Base-by-base conservation (phyloP, 2,113 vertebrate genomes). In the Callipepla squamata region DNA sequence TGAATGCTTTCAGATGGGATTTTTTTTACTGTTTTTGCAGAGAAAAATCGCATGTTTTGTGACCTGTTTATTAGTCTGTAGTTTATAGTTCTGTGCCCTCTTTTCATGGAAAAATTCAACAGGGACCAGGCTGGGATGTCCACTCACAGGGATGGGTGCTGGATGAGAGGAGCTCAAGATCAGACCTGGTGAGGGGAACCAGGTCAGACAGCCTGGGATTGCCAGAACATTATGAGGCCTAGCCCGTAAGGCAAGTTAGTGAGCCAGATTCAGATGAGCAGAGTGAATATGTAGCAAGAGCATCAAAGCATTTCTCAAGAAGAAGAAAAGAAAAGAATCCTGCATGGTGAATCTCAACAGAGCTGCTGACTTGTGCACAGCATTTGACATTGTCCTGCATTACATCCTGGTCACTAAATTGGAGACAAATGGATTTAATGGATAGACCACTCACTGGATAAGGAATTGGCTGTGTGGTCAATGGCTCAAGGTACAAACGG, bases 131-230 rank as follows among this genome's bases (percentile, higher is more conserved):
- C 28, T 65, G 23, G 17, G 13, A 11, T 30, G 5, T 32, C 40
- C 25, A 2, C 30, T 22, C 61, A 18, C 25, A 2, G 13, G 3
- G 34, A 7, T 8, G 32, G 21, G 22, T 25, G 28, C 26, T 53
- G 14, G 51, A 12, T 53, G 26, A 26, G 50, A 28, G 50, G 13
- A 25, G 50, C 50, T 51, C 44, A 51, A 28, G 34, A 23, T 5
- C 21, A 34, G 12, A 15, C 3, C 2, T 0, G 4, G 2, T 5
- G 2, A 38, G 14, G 28, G 4, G 6, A 86, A 8, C 10, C 1
- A 55, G 53, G 53, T 18, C 28, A 51, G 50, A 26, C 26, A 51
- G 25, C 50, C 25, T 51, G 50, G 25, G 50, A 51, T 51, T 51
- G 50, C 13, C 25, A 51, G 50, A 20, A 32, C 8, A 7, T 0